Conservation (phyloP, 2,113 vertebrate genomes). For the Cynoglossus semilaevis region DNA sequence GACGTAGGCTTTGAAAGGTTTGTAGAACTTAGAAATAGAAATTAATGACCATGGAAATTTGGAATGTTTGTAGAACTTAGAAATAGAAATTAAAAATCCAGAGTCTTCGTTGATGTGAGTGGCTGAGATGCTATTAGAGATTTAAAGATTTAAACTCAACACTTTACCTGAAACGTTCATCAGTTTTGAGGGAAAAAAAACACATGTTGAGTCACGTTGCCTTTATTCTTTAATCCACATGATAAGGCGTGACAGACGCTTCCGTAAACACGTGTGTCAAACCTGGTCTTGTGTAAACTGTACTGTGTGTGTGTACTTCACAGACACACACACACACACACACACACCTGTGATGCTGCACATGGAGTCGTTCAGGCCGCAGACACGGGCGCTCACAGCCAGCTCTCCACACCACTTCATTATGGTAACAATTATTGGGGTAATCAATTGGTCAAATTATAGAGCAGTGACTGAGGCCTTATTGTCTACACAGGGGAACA, state of each 20-base stretch:
- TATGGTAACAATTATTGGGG: slow-evolving; percentile 70
- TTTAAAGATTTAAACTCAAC: no score
- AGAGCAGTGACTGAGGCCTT: slow-evolving; percentile 66
- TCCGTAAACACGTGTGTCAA: neutral
- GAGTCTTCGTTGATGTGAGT: no score
- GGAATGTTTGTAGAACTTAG: no score
- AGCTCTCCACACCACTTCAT: slow-evolving; percentile 68
- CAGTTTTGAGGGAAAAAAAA: no score
- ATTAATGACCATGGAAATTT: no score
- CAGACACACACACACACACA: no score
- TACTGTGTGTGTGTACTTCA: neutral
- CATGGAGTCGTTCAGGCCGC: slow-evolving; percentile 13
- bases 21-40: no score
- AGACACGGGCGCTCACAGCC: slow-evolving; percentile 26
- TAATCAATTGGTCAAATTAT: slow-evolving; percentile 66
- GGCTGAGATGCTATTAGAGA: no score
- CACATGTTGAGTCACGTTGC: neutral
- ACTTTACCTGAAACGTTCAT: no score
- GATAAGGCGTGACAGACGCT: slow-evolving; percentile 9
- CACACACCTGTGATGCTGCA: slow-evolving; percentile 26
- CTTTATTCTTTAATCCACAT: neutral
- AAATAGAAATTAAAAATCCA: no score
- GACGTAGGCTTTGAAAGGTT: no score
- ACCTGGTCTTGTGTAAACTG: neutral
- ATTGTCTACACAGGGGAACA: slow-evolving; percentile 59